Evolutionary conservation across 2,888 invertebrate species (phyloP), one percentile per base, ranked within the genome.

Genomic region (Caenorhabditis plicata): DNA sequence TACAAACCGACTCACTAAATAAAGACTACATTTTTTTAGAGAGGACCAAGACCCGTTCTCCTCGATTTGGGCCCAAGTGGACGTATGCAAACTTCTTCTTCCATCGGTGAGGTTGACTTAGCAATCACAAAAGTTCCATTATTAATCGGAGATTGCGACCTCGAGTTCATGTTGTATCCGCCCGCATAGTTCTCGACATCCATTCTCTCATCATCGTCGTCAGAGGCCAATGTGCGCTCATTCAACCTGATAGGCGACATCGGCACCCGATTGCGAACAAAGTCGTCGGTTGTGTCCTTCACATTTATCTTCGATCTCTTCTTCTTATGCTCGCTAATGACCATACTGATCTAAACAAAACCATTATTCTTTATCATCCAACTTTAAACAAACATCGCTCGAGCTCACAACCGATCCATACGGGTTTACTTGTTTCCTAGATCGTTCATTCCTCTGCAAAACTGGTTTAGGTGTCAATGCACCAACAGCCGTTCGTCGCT

Each of bases 391-490:
- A 7, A 58, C 40, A 19, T 58, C 58, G 8, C 33, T 39, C 13
- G 58, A 32, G 15, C 38, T 53, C 5, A 58, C 53, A n/a, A 58
- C 58, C 15, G 48, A 45, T 49, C 58, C 58, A 26, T 53, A 58
- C n/a, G 27, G 36, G 9, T 42, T 22, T 9, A 58, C 52, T 8
- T 44, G 52, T 9, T 45, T 48, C n/a, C 58, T 42, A 8, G 44
- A 9, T 11, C 60, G 39, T 11, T 60, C 60, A 23, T 54, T 60
- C 27, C 60, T 35, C 38, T 60, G 45, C 19, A 60, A 35, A 17
- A 50, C 60, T 2, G 60, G 60, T 23, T 60, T 60, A 5, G 60
- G 60, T 19, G 60, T 60, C 15, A 60, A 43, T 22, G 39, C 46
- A 2, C 43, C 39, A 13, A 23, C 27, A 4, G 52, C 50, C 1